Base-by-base conservation (phyloP, 2,113 vertebrate species). In the Myotis yumanensis region DNA sequence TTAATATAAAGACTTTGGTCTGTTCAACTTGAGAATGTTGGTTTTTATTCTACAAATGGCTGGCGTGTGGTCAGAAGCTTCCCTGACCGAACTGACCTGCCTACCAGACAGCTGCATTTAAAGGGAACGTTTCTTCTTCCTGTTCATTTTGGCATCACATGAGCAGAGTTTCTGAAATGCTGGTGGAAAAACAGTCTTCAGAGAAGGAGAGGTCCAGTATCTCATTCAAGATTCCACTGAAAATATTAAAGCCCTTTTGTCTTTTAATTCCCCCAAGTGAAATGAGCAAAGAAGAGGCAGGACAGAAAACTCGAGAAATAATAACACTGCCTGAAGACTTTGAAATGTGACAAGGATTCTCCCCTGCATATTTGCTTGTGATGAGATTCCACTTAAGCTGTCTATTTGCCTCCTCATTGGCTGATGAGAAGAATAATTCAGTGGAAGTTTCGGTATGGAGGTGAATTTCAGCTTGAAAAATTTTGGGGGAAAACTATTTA, bases 171-270 rank as follows among this genome's bases (percentile, higher is more conserved):
- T 87, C 76, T 88, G 48, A 91, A 93, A 85, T 12, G 8, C 16
- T 86, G 25, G 28, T 54, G 35, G 48, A 73, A 95, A 69, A 46
- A 73, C 20, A n/a, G 46, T 94, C 51, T 93, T 89, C 57, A 93
- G 73, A 71, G 76, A 90, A 57, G n/a, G 20, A 92, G 14, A 75
- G 64, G 4, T 76, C 46, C 7, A 52, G 17, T 62, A 66, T 51
- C 43, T 90, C 66, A 90, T 7, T 51, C 48, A 76, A 91, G 73
- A 90, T 66, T 40, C 52, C 25, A 57, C 25, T 52, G 23, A 87
- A 25, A 64, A n/a, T 71, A 62, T 22, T 48, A 64, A 75, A 48
- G 10, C 11, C 46, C 11, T 28, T 85, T 62, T 69, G 6, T 40
- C 68, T 86, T 88, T 77, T 92, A 81, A 83, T 77, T 40, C 25